Evolutionary conservation across 2,113 vertebrate genomes (phyloP).

Genomic region (Oncorhynchus tshawytscha): DNA sequence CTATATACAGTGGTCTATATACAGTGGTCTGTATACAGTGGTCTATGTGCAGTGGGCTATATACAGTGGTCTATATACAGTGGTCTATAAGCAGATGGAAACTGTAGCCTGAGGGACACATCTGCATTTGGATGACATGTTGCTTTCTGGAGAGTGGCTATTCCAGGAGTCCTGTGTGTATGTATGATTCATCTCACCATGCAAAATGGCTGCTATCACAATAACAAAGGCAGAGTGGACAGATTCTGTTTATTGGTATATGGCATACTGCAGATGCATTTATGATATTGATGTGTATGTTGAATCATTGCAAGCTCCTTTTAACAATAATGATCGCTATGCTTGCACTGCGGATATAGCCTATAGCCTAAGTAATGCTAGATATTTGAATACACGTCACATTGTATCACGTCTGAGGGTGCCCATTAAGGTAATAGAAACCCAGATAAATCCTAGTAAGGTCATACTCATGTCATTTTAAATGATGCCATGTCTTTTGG

Average conservation of each 20-base stretch:
- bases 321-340: not conserved
- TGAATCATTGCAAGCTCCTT: not conserved
- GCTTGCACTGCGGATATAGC: not conserved
- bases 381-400: conserved; percentile 4
- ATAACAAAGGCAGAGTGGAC: not conserved
- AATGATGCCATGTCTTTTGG: not conserved
- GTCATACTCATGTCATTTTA: conserved; percentile 14
- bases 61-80: no score
- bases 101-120: conserved; percentile 7
- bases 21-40: no score
- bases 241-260: not conserved
- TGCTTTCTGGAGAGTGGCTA: not conserved
- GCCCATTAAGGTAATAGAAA: conserved; percentile 23
- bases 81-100: not conserved
- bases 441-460: conserved; percentile 41
- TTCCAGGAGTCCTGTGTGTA: not conserved
- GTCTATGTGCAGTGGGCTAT: no score
- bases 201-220: not conserved
- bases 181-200: not conserved
- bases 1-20: no score
- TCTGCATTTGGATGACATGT: conserved; percentile 5
- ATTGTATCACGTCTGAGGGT: conserved; percentile 4
- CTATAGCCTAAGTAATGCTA: not conserved
- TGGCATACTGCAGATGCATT: not conserved
- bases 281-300: not conserved